These are phyloP conservation scores for Eubucco bourcierii DNA, from an alignment of 2,113 vertebrate genomes.

Conservation along the genomic window DNA sequence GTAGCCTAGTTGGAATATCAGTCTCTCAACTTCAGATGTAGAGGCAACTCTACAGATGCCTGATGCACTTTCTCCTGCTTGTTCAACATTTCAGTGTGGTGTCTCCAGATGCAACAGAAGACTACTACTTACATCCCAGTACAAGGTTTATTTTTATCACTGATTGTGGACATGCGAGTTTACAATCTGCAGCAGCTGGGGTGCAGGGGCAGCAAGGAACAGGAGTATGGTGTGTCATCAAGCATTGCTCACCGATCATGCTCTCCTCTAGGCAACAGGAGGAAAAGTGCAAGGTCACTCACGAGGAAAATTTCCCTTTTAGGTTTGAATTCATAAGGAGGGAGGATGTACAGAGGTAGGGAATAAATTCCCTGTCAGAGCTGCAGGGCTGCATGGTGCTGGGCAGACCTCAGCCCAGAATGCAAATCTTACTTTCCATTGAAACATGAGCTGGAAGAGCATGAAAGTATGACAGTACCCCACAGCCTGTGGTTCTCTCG, in stretches of 20 bases:
- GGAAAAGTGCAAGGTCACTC: slow-evolving; percentile 40
- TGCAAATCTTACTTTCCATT: slow-evolving; percentile 25
- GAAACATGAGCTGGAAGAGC: slow-evolving; percentile 4
- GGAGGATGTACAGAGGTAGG: background rate
- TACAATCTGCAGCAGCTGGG: background rate
- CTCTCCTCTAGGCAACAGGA: slow-evolving; percentile 38
- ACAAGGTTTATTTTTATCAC: slow-evolving; percentile 32
- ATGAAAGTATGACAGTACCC: slow-evolving; percentile 17
- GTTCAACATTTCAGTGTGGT: background rate
- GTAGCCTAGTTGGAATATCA: background rate
- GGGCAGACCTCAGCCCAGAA: background rate
- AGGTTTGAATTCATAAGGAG: background rate
- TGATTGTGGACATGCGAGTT: background rate
- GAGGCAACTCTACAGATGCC: background rate
- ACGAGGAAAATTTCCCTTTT: slow-evolving; percentile 37
- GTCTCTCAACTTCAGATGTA: background rate
- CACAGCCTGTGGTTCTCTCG: background rate
- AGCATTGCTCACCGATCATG: slow-evolving; percentile 6
- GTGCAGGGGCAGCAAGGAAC: background rate
- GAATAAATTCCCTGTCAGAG: background rate
- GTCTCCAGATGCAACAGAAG: background rate
- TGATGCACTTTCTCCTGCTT: slow-evolving; percentile 24
- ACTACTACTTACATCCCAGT: background rate
- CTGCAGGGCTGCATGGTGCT: background rate
- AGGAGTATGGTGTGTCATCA: slow-evolving; percentile 2